Evolutionary conservation across 2,888 invertebrate genomes (phyloP).

Genomic region (Strigamia crassipes): DNA sequence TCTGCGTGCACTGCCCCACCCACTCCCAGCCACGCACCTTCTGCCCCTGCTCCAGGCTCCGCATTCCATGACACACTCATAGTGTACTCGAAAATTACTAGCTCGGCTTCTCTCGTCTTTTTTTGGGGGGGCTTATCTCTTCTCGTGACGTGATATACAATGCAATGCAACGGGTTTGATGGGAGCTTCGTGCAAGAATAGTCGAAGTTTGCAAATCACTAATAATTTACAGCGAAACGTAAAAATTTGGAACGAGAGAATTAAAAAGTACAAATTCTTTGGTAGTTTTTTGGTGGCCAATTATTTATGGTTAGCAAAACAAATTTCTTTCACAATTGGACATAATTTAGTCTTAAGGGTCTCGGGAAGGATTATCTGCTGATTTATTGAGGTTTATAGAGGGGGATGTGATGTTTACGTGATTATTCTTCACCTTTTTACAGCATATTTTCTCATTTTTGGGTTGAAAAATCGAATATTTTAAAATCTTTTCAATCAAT

Average conservation of each 20-base stretch:
- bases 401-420: not conserved
- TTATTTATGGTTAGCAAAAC: not conserved
- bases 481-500: too few species aligned
- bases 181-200: constrained; percentile 8
- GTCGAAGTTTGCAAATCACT: not conserved
- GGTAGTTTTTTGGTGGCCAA: not conserved
- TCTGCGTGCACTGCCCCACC: constrained; percentile 33
- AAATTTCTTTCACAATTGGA: not conserved
- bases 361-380: not conserved
- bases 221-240: constrained; percentile 12
- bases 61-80: constrained; percentile 36
- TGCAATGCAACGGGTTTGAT: constrained; percentile 13
- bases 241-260: not conserved
- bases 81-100: constrained; percentile 37
- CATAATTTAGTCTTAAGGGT: constrained; percentile 12
- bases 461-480: not conserved
- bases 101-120: constrained; percentile 15
- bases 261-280: not conserved
- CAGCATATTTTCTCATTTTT: not conserved
- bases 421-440: not conserved
- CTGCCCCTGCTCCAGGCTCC: constrained; percentile 32
- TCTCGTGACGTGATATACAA: constrained; percentile 10
- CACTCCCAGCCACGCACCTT: constrained; percentile 34
- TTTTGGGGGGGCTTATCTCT: not conserved
- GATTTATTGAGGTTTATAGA: not conserved